phyloP scores from a whole-genome alignment of 2,888 invertebrate species.

The Malachius bipustulatus region DNA sequence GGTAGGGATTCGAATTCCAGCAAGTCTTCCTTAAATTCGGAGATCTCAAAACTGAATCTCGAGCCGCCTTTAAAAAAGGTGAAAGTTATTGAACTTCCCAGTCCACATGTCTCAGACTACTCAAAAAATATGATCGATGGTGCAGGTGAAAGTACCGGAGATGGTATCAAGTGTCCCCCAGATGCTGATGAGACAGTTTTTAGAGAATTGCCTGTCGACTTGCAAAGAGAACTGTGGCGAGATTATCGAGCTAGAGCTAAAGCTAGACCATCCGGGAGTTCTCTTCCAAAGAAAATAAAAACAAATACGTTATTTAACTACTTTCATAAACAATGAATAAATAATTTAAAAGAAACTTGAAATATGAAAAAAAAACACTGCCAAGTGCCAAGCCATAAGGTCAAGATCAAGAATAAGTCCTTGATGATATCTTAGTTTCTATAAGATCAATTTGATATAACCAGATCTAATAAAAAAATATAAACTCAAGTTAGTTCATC shows the following conservation, averaged over 20 bases:
- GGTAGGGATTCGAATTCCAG: slow-evolving; percentile 25
- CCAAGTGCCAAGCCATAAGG: too few relatives aligned
- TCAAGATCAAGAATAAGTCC: too few relatives aligned
- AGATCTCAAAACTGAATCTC: slow-evolving; percentile 50
- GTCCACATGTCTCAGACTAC: slow-evolving; percentile 23
- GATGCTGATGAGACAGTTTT: slow-evolving; percentile 58
- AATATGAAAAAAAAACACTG: too few relatives aligned
- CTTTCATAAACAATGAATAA: slow-evolving; percentile 44
- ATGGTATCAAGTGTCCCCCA: slow-evolving; percentile 42
- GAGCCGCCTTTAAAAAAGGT: slow-evolving; percentile 70
- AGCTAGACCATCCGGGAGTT: slow-evolving; percentile 32
- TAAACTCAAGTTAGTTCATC: too few relatives aligned
- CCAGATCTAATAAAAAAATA: too few relatives aligned
- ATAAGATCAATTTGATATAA: too few relatives aligned
- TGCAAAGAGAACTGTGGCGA: slow-evolving; percentile 61
- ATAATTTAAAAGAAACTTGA: too few relatives aligned
- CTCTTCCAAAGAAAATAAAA: slow-evolving; percentile 44
- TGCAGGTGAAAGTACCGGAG: slow-evolving; percentile 47
- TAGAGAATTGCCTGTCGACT: slow-evolving; percentile 54
- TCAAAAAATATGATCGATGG: slow-evolving; percentile 36
- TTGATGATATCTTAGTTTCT: too few relatives aligned
- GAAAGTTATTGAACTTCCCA: too few relatives aligned
- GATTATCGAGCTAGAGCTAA: slow-evolving; percentile 42
- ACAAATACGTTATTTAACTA: slow-evolving; percentile 55
- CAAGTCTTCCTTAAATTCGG: slow-evolving; percentile 36